Evolutionary conservation across 2,113 vertebrate species (phyloP).

Genomic region (Platycercus adscitus): DNA sequence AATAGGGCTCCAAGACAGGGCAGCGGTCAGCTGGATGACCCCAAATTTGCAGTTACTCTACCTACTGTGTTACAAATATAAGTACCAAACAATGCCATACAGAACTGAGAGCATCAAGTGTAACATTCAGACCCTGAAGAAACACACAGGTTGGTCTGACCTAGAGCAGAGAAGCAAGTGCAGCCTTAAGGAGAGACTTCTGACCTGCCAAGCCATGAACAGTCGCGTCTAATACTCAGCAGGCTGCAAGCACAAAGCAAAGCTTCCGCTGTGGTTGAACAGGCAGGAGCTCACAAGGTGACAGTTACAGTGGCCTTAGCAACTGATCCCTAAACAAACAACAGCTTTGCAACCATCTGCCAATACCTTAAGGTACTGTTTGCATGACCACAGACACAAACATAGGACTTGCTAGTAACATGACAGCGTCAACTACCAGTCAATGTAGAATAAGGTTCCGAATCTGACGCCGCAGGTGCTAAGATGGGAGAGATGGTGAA

Average conservation of each 20-base stretch:
- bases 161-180: not conserved
- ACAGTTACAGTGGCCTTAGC: not conserved
- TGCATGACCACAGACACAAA: not conserved
- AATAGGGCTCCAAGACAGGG: not conserved
- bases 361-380: not conserved
- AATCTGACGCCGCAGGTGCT: not conserved
- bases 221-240: not conserved
- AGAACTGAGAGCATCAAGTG: not conserved
- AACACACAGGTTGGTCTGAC: not conserved
- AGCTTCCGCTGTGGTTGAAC: not conserved
- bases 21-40: not conserved
- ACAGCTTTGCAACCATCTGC: not conserved
- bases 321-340: not conserved
- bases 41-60: not conserved
- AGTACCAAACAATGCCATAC: not conserved
- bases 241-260: not conserved
- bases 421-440: not conserved
- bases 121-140: not conserved
- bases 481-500: not conserved
- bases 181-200: not conserved
- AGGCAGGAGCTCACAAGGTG: not conserved
- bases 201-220: not conserved
- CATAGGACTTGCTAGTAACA: not conserved
- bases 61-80: not conserved
- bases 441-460: not conserved